These are phyloP conservation scores for Pandemis cinnamomeana DNA, from an alignment of 2,888 invertebrate genomes.

Conservation along the genomic window DNA sequence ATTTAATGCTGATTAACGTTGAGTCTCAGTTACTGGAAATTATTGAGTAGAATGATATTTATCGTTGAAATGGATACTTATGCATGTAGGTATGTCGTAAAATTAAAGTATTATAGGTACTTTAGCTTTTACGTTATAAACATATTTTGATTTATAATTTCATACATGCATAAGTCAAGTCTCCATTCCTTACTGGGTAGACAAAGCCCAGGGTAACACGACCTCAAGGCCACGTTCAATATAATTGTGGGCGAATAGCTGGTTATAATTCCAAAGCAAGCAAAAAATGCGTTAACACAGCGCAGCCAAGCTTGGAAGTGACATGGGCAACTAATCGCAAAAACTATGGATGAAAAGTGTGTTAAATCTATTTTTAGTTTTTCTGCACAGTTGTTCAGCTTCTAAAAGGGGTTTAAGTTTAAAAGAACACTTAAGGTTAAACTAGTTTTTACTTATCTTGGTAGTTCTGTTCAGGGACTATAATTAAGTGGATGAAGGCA, in stretches of 20 bases:
- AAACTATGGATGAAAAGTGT: conserved; percentile 10
- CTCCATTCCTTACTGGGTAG: no score
- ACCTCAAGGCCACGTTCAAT: no score
- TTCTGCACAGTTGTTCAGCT: neutral
- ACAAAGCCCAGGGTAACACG: no score
- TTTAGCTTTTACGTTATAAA: neutral
- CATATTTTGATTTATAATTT: neutral
- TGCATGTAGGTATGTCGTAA: neutral
- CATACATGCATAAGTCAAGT: no score
- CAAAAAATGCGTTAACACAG: conserved; percentile 29
- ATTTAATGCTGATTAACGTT: neutral
- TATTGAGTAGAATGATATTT: neutral
- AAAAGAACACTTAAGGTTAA: no score
- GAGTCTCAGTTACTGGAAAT: neutral
- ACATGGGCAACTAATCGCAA: conserved; percentile 26
- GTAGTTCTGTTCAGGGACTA: no score
- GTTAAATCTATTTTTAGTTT: conserved; percentile 11
- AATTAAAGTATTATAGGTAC: neutral
- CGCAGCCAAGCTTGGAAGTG: conserved; percentile 8
- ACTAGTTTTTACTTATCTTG: no score
- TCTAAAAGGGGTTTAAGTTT: no score
- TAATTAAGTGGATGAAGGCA: no score
- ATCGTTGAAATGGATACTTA: neutral
- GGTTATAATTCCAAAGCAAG: neutral
- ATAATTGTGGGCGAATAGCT: no score